Evolutionary conservation across 2,797 vertebrate species (phyloP).

Genomic region (Tiaroga cobitis): DNA sequence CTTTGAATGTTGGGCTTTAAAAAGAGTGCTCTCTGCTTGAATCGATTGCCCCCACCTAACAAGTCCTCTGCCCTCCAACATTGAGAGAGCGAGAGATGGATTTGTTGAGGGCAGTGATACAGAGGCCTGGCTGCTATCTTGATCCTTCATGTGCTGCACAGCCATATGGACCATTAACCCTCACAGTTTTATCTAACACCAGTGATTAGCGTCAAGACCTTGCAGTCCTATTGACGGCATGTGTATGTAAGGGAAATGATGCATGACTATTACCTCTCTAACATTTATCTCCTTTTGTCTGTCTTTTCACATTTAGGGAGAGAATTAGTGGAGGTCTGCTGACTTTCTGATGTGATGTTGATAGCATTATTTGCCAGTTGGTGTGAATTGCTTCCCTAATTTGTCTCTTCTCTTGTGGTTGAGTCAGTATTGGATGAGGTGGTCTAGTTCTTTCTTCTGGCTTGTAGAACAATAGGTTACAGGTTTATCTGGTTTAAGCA

Average conservation of each 20-base stretch:
- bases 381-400: conserved; percentile 38
- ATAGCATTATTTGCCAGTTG: conserved; percentile 46
- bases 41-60: conserved; percentile 57
- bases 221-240: conserved; percentile 8
- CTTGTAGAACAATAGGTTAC: conserved; percentile 18
- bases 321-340: conserved; percentile 47
- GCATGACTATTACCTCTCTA: conserved; percentile 40
- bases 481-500: conserved; percentile 19
- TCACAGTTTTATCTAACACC: conserved; percentile 62
- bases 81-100: conserved; percentile 54
- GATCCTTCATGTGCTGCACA: conserved; percentile 60
- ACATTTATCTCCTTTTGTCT: conserved; percentile 54
- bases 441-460: conserved; percentile 11
- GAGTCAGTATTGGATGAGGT: conserved; percentile 33
- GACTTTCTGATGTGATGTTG: conserved; percentile 49
- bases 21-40: conserved; percentile 54
- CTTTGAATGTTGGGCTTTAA: conserved; percentile 58
- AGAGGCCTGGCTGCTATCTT: conserved; percentile 61
- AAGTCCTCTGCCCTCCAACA: conserved; percentile 56
- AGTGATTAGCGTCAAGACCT: conserved; percentile 61
- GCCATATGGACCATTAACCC: conserved; percentile 63
- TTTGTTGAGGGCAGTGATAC: conserved; percentile 62
- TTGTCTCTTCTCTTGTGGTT: conserved; percentile 38
- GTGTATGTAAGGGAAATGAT: conserved; percentile 40
- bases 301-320: conserved; percentile 43